Percentiles rank a stretch among this genome's conserved stretches.
Evolutionary conservation across 2,797 vertebrate species (phyloP).

Genomic region (Alauda arvensis): DNA sequence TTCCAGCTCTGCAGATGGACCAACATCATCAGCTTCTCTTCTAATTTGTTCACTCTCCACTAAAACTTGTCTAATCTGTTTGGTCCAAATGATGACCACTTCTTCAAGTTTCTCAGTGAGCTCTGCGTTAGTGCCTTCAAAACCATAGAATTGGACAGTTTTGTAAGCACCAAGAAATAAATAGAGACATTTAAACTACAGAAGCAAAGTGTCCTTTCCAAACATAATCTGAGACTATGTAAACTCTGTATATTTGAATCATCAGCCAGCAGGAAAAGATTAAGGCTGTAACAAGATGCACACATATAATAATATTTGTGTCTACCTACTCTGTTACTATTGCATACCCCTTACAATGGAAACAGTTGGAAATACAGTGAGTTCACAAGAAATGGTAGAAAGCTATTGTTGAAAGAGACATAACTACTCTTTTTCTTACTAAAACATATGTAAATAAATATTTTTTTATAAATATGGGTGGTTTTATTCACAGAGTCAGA

Average conservation of each 20-base stretch:
- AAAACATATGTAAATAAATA: neutral
- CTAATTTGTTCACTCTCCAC: constrained; percentile 81
- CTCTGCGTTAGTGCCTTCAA: constrained; percentile 75
- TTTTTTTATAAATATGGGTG: neutral
- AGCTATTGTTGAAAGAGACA: neutral
- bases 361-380: neutral
- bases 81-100: constrained; percentile 71
- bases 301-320: neutral
- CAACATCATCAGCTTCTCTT: constrained; percentile 79
- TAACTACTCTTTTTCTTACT: neutral
- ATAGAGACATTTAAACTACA: neutral
- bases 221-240: neutral
- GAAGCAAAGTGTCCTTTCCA: neutral
- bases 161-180: neutral
- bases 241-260: neutral
- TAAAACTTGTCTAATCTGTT: constrained; percentile 79
- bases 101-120: constrained; percentile 77
- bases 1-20: constrained; percentile 80
- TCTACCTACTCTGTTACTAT: neutral
- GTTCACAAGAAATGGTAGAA: neutral
- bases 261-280: neutral
- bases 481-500: neutral
- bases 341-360: neutral
- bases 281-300: neutral
- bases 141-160: neutral